Conservation (phyloP, 2,888 invertebrate species). For the Drosophila nr. medialis region DNA sequence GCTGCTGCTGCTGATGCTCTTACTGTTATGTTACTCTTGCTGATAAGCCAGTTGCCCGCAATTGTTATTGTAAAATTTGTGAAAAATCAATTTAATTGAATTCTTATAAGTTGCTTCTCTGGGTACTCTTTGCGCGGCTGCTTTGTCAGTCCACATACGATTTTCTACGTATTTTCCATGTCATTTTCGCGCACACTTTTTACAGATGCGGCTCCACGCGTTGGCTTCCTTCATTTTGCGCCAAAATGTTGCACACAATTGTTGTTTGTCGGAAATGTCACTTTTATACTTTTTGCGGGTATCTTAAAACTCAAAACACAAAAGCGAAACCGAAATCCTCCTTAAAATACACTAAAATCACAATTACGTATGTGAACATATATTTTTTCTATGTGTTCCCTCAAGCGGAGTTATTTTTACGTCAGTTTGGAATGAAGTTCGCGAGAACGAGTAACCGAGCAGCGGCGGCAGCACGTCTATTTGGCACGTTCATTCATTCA, state of each 20-base stretch:
- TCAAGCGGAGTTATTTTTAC: constrained; percentile 59
- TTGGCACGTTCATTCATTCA: constrained; percentile 84
- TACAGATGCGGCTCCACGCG: constrained; percentile 28
- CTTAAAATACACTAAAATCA: constrained; percentile 19
- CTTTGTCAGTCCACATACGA: constrained; percentile 63
- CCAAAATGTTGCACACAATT: constrained; percentile 58
- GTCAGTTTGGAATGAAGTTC: constrained; percentile 67
- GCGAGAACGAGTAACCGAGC: constrained; percentile 67
- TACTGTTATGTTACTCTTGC: constrained; percentile 1
- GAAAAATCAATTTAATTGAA: constrained; percentile 44
- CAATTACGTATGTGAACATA: constrained; percentile 39
- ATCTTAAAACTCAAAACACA: not conserved
- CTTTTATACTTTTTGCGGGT: constrained; percentile 17
- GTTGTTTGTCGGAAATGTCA: constrained; percentile 45
- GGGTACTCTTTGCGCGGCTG: constrained; percentile 36
- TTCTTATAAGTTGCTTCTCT: constrained; percentile 21
- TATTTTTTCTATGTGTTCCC: constrained; percentile 18
- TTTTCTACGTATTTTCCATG: constrained; percentile 81
- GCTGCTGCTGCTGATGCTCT: constrained; percentile 5
- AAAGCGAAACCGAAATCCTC: constrained; percentile 16
- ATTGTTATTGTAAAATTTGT: constrained; percentile 39
- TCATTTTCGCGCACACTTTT: constrained; percentile 68
- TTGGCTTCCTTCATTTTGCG: constrained; percentile 65
- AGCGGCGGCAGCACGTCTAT: constrained; percentile 81
- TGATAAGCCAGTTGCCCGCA: constrained; percentile 48